Percentiles rank a stretch among this genome's conserved stretches.
Conservation (phyloP, 2,113 vertebrate species). For the Melanerpes formicivorus region DNA sequence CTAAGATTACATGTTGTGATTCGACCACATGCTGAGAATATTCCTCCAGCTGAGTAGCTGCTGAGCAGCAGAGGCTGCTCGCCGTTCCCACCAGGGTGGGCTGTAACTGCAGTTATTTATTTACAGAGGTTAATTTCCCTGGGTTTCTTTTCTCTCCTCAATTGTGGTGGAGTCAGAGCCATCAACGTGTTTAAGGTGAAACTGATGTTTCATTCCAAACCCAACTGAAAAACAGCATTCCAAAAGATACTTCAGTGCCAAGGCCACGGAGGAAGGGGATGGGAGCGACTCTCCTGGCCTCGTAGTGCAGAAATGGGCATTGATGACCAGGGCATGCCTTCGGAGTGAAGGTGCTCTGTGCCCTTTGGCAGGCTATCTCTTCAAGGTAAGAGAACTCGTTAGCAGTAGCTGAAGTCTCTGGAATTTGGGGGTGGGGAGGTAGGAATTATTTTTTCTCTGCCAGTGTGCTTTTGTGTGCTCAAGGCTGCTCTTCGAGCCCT, state of each 20-base stretch:
- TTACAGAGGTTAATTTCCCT: neutral
- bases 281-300: neutral
- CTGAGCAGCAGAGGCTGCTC: neutral
- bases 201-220: neutral
- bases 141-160: neutral
- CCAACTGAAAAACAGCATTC: neutral
- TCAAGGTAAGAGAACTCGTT: neutral
- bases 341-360: neutral
- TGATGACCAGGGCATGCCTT: neutral
- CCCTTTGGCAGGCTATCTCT: neutral
- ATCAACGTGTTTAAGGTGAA: neutral
- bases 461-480: neutral
- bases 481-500: neutral
- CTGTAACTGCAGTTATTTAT: neutral
- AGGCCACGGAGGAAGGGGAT: neutral
- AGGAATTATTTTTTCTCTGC: too few species aligned
- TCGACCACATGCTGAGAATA: neutral
- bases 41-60: neutral
- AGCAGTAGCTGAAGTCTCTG: too few species aligned
- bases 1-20: neutral
- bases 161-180: neutral
- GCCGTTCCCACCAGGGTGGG: neutral
- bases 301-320: neutral
- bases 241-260: neutral
- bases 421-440: rapidly evolving